Conservation (phyloP, 2,797 vertebrate species). For the Macropodus opercularis region DNA sequence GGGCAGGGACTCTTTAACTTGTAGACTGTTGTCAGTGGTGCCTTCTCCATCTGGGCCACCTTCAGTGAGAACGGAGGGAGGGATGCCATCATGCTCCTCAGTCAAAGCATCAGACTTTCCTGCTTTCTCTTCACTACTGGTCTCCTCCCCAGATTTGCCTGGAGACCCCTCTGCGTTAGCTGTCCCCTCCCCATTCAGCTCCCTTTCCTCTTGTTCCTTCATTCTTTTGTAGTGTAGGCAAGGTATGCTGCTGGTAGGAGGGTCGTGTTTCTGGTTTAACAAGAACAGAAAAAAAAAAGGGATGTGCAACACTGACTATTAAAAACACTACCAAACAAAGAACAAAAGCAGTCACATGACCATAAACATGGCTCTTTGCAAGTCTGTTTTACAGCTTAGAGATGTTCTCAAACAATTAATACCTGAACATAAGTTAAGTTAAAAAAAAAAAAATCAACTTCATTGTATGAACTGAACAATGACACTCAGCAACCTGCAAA, state of each 20-base stretch:
- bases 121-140: conserved; percentile 51
- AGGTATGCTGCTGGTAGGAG: conserved; percentile 97
- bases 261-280: conserved; percentile 93
- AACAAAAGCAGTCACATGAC: no score
- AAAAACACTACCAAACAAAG: no score
- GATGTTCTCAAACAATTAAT: background rate
- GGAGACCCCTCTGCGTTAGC: conserved; percentile 80
- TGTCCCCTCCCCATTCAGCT: conserved; percentile 87
- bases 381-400: background rate
- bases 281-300: conserved; percentile 21
- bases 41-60: conserved; percentile 28
- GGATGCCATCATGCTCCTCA: conserved; percentile 68
- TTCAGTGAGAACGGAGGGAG: conserved; percentile 22
- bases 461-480: no score
- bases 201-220: conserved; percentile 93
- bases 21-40: conserved; percentile 58
- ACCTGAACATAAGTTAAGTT: no score
- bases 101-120: conserved; percentile 79
- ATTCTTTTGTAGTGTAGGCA: conserved; percentile 99
- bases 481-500: no score
- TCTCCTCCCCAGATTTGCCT: conserved; percentile 74
- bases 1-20: conserved; percentile 75
- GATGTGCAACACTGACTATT: background rate
- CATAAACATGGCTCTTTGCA: background rate
- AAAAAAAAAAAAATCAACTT: no score